Percentiles rank a stretch among this genome's conserved stretches.
Conservation (phyloP, 2,797 vertebrate species). For the Anas capensis region DNA sequence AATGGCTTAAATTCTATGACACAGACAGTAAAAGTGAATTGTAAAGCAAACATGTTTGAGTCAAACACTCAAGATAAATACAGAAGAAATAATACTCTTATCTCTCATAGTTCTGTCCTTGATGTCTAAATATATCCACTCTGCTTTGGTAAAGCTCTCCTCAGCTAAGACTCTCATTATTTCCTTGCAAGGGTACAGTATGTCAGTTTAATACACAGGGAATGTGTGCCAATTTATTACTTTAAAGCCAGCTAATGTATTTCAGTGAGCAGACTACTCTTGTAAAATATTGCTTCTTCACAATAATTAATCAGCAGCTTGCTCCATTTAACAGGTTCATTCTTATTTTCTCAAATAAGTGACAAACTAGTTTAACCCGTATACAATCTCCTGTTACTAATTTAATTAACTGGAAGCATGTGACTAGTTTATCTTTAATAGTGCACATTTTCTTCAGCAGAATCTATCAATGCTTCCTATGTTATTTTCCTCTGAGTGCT, state of each 20-base stretch:
- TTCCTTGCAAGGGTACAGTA: neutral
- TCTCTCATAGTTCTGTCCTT: neutral
- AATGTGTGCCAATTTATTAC: neutral
- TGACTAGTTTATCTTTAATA: slow-evolving; percentile 5
- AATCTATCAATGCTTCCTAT: neutral
- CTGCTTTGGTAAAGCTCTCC: neutral
- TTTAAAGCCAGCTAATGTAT: neutral
- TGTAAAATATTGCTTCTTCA: neutral
- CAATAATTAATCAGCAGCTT: slow-evolving; percentile 18
- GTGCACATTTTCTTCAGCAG: neutral
- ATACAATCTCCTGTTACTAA: slow-evolving; percentile 6
- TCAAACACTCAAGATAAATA: neutral
- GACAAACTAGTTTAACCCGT: neutral
- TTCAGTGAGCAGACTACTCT: neutral
- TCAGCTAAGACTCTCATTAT: neutral
- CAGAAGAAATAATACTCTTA: neutral
- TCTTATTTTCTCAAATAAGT: slow-evolving; percentile 2
- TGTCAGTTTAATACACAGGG: neutral
- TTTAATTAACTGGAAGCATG: slow-evolving; percentile 19
- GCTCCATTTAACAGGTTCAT: neutral
- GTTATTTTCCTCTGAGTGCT: neutral
- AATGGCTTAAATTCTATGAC: neutral
- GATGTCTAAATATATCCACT: neutral
- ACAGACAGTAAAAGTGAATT: neutral
- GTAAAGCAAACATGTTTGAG: neutral